Evolutionary conservation across 2,113 vertebrate species (phyloP).

Genomic region (Bettongia penicillata): DNA sequence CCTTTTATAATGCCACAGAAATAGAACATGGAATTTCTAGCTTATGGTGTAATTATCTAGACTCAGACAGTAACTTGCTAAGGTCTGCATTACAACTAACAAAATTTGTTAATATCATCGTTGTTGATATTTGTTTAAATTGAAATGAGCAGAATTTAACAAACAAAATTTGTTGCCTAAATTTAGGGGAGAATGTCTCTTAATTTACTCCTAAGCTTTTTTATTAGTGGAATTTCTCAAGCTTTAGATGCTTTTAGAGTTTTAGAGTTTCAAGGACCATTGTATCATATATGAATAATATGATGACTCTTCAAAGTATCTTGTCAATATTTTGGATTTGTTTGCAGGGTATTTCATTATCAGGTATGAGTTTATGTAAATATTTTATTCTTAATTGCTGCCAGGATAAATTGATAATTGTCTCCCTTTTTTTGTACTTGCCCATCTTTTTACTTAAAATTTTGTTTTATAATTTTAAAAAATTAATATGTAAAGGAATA

Average conservation of each 20-base stretch:
- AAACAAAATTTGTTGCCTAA: conserved; percentile 1
- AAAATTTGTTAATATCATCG: background rate
- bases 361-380: background rate
- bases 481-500: background rate
- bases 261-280: background rate
- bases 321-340: background rate
- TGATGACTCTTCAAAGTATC: background rate
- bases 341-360: background rate
- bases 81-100: background rate
- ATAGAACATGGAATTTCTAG: conserved; percentile 7
- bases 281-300: background rate
- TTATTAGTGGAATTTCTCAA: background rate
- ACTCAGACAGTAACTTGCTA: background rate
- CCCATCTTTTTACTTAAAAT: background rate
- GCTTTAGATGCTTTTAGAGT: background rate
- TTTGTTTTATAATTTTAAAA: background rate
- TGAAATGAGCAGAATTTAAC: conserved; percentile 33
- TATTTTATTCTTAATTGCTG: background rate
- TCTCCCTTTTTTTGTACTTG: background rate
- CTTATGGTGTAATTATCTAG: background rate
- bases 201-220: background rate
- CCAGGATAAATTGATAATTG: background rate
- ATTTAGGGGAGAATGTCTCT: background rate
- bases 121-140: background rate
- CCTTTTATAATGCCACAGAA: conserved; percentile 10